Base-by-base conservation (phyloP, 30 jellyfish, hydroid and myxozoan genomes). In the Pelagia noctiluca region DNA sequence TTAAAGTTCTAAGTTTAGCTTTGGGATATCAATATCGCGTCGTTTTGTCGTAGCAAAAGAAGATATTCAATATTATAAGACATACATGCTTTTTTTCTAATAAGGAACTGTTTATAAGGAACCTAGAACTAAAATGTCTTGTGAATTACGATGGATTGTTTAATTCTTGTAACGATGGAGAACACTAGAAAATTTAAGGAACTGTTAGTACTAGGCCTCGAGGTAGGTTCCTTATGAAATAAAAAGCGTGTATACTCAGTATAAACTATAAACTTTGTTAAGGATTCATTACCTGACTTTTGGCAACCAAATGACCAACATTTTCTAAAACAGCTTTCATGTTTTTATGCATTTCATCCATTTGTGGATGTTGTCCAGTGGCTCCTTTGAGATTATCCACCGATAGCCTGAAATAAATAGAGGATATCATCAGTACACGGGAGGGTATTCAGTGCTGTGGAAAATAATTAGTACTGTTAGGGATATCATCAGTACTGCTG, bases 231-330 rank as follows among this genome's bases (percentile, higher is more conserved):
- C 32, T 65, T 63, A 65, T 8, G 22, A 64, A 65, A 23, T 65
- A 64, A 65, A 11, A 3, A 64, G 11, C 11, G 4, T 24, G 29
- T 13, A 11, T 29, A 65, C 18, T 65, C 63, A 65, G 60, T 65
- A 7, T 11, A 21, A 5, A 4, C 11, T 4, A 5, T 11, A 54
- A 8, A 25, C 10, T 3, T 64, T 64, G 50, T 31, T 35, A 60
- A 4, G 13, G 18, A 26, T 63, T 10, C 19, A 30, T 3, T 37
- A 78, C 91, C 88, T 76, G 92, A 76, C 63, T 88, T 37, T 78
- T 71, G 48, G 98, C 66, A 19, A 81, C 80, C n/a, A 91, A 76
- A 34, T 85, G 96, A 10, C 96, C 98, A 46, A 91, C 96, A 75
- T 85, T 91, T 57, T 91, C 98, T 4, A 85, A 63, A 3, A 91